Conservation (phyloP, 2,113 vertebrate genomes). For the Entelurus aequoreus region DNA sequence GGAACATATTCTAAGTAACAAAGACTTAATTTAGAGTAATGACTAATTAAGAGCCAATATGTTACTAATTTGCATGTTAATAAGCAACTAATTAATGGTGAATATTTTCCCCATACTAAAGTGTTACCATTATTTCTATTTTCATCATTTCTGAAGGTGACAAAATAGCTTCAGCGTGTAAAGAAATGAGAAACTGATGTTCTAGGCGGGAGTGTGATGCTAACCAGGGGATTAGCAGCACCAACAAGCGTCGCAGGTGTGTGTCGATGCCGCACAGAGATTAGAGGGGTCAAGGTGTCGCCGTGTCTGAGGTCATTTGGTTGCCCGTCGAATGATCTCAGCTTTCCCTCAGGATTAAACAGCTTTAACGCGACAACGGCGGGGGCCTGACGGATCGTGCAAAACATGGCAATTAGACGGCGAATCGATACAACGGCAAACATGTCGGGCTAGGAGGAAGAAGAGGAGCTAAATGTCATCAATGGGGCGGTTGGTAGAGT, state of each 20-base stretch:
- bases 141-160: too few species aligned
- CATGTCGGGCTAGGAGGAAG: background rate
- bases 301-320: constrained; percentile 23
- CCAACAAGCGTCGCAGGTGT: background rate
- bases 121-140: too few species aligned
- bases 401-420: constrained; percentile 43
- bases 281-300: constrained; percentile 26
- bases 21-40: too few species aligned
- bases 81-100: too few species aligned
- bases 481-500: too few species aligned
- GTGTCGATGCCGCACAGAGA: constrained; percentile 27
- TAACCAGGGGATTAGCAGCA: constrained; percentile 15
- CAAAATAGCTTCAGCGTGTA: too few species aligned
- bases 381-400: constrained; percentile 15
- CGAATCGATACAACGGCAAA: constrained; percentile 29
- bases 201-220: too few species aligned
- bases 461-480: background rate
- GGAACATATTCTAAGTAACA: too few species aligned
- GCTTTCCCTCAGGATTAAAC: constrained; percentile 43
- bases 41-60: too few species aligned
- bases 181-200: too few species aligned
- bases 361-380: constrained; percentile 35
- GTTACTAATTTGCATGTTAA: too few species aligned
- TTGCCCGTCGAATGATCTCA: constrained; percentile 22
- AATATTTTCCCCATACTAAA: too few species aligned